Evolutionary conservation across 2,113 vertebrate species (phyloP).

Genomic region (Grus americana): DNA sequence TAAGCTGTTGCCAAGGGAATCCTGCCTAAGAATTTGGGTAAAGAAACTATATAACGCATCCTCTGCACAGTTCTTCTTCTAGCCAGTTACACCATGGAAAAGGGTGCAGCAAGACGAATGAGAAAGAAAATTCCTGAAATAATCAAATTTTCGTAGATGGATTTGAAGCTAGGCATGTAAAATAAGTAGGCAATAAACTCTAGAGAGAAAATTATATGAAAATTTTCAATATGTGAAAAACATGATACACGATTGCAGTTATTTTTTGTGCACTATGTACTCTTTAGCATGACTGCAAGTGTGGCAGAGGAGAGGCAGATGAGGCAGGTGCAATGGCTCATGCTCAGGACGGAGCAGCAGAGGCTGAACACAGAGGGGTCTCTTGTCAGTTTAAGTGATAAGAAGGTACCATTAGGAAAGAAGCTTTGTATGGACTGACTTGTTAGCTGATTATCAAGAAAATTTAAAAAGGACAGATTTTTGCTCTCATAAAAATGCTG

Average conservation of each 20-base stretch:
- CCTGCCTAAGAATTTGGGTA: neutral
- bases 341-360: neutral
- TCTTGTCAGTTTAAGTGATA: fast-evolving
- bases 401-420: neutral
- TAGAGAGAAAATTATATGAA: neutral
- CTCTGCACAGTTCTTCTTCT: neutral
- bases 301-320: neutral
- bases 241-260: neutral
- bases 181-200: neutral
- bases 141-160: neutral
- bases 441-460: neutral
- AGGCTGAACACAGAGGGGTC: neutral
- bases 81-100: neutral
- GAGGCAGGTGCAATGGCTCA: neutral
- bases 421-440: neutral
- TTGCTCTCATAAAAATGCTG: neutral
- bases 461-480: neutral
- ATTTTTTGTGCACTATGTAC: neutral
- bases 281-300: neutral
- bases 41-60: neutral
- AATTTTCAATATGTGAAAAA: neutral
- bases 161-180: neutral
- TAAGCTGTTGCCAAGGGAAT: neutral
- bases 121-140: neutral
- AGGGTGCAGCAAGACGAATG: neutral